phyloP scores from a whole-genome alignment of 2,797 vertebrate species.

The Clarias fuscus region DNA sequence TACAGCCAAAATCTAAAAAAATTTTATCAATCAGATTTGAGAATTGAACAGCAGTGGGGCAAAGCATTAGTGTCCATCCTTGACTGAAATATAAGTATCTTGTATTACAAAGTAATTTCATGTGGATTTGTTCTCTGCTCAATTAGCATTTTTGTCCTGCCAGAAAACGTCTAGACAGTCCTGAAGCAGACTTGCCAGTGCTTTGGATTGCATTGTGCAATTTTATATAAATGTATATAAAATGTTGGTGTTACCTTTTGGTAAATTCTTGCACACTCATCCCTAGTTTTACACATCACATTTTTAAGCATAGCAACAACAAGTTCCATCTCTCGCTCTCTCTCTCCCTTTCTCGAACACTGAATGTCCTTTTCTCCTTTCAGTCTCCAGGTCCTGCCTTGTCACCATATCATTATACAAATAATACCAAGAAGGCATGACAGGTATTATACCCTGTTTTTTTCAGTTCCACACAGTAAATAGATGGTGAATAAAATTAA shows the following conservation, averaged over 20 bases:
- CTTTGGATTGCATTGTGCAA: not conserved
- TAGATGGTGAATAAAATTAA: constrained; percentile 77
- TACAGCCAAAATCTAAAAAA: not conserved
- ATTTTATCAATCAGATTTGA: not conserved
- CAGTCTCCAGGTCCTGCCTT: constrained; percentile 56
- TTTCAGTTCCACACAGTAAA: constrained; percentile 66
- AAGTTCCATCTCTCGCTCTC: not conserved
- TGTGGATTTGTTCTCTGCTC: not conserved
- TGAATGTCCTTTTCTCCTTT: not conserved
- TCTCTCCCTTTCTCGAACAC: not conserved
- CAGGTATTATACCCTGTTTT: constrained; percentile 71
- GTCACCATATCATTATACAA: constrained; percentile 66
- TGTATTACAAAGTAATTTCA: not conserved
- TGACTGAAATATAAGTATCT: not conserved
- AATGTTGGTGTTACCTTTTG: not conserved
- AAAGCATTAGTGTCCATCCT: not conserved
- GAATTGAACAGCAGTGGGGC: not conserved
- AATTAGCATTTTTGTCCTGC: not conserved
- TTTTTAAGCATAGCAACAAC: constrained; percentile 19
- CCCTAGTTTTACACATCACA: not conserved
- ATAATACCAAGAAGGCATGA: constrained; percentile 67
- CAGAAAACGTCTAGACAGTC: not conserved
- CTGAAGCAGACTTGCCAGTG: not conserved
- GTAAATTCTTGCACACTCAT: not conserved
- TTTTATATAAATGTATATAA: not conserved